Percentiles rank a stretch among this genome's conserved stretches.
Evolutionary conservation across 2,888 invertebrate species (phyloP).

Genomic region (Drosophila helvetica): DNA sequence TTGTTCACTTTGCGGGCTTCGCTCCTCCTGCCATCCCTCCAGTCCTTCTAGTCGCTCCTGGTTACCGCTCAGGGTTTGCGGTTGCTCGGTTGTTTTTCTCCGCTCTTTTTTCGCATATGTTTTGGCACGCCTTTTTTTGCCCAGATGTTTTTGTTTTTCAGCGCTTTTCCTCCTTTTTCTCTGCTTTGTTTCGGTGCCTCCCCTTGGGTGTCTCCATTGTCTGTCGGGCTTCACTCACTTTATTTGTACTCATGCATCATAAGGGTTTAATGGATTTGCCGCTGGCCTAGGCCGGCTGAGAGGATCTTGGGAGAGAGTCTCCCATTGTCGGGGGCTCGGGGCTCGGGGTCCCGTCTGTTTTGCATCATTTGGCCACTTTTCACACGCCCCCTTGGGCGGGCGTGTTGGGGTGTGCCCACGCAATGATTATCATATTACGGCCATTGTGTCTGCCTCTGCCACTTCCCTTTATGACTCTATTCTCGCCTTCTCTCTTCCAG

Average conservation of each 20-base stretch:
- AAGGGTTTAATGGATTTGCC: slow-evolving; percentile 79
- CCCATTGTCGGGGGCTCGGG: background rate
- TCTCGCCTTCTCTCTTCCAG: slow-evolving; percentile 59
- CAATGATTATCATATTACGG: slow-evolving; percentile 80
- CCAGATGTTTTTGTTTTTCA: slow-evolving; percentile 47
- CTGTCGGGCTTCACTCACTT: slow-evolving; percentile 71
- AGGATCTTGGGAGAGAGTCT: background rate
- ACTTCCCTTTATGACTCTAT: slow-evolving; percentile 72
- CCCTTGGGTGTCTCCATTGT: slow-evolving; percentile 48
- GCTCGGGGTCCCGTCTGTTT: slow-evolving; percentile 25
- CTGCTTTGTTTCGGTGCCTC: background rate
- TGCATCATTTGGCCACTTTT: slow-evolving; percentile 63
- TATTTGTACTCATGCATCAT: slow-evolving; percentile 79
- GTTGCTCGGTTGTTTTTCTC: slow-evolving; percentile 14
- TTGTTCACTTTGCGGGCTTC: slow-evolving; percentile 72
- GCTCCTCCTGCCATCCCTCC: slow-evolving; percentile 12
- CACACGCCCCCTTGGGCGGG: slow-evolving; percentile 52
- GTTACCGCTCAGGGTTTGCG: slow-evolving; percentile 57
- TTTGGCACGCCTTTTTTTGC: slow-evolving; percentile 50
- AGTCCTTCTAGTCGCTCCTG: slow-evolving; percentile 40
- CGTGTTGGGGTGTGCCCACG: slow-evolving; percentile 33
- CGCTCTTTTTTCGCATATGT: slow-evolving; percentile 63
- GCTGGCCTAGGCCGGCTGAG: slow-evolving; percentile 42
- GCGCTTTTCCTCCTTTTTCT: slow-evolving; percentile 18
- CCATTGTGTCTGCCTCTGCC: slow-evolving; percentile 51